Evolutionary conservation across 2,888 invertebrate species (phyloP), one percentile per base, ranked within the genome.

Genomic region (Calameuta pallipes): DNA sequence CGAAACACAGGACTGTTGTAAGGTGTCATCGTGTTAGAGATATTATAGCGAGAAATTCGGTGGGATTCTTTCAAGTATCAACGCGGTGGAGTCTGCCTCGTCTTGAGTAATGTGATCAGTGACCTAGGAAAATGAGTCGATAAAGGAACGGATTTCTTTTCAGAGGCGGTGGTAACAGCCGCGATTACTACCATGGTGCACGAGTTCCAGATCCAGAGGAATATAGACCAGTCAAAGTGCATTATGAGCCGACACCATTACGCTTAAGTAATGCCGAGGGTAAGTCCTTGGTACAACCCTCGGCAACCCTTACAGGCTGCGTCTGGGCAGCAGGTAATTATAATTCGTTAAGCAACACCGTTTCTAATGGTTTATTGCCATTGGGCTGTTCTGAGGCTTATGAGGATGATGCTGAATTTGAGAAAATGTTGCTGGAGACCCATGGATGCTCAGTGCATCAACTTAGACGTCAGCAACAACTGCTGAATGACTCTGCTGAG

Each of bases 401-500:
- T 75, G 80, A 84, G 71, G 82, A 80, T 70, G 76, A 76, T 80
- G 75, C 69, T n/a, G 88, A 88, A 77, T 83, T 87, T 76, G 95
- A 94, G 90, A 92, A 92, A 85, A 92, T 95, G 86, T 93, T 94
- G 90, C 93, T 93, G 92, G 93, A 94, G 91, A 94, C 94, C 85
- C 95, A 95, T 87, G 95, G 95, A 86, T 94, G 94, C 89, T 92
- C 93, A 87, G 90, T 93, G 82, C 94, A 94, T 91, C 94, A 94
- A 88, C 85, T 87, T 82, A 83, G 87, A 75, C 82, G 85, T 76
- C 85, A 86, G 80, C 85, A 85, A 81, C 82, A 82, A 37, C 75
- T 81, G 75, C 81, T 83, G 78, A 82, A 82, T 81, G 81, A 84
- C 78, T 80, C 78, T 81, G 79, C 78, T 6, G 88, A 88, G 77